phyloP scores from a whole-genome alignment of 1,140 invertebrate genomes.

The Colletes gigas region DNA sequence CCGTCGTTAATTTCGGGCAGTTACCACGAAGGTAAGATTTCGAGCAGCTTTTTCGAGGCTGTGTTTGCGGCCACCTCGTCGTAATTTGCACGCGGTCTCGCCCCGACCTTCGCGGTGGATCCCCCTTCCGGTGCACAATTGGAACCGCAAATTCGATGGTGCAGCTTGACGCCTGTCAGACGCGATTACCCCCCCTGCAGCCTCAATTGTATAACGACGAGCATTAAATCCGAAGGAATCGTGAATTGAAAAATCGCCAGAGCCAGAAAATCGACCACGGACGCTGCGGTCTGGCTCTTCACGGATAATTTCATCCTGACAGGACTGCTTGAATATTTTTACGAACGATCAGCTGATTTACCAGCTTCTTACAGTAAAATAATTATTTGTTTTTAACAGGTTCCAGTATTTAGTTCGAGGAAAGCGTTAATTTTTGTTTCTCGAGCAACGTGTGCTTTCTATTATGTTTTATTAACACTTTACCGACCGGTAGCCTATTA shows the following conservation, averaged over 20 bases:
- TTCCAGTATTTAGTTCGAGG: no score
- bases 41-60: not conserved
- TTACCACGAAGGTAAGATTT: slow-evolving; percentile 14
- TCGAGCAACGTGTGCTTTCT: no score
- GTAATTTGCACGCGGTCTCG: slow-evolving; percentile 27
- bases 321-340: not conserved
- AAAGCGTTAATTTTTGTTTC: no score
- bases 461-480: no score
- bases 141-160: slow-evolving; percentile 10
- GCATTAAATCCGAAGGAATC: not conserved
- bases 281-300: not conserved
- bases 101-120: not conserved
- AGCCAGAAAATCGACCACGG: not conserved
- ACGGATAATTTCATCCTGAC: not conserved
- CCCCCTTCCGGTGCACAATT: slow-evolving; percentile 2
- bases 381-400: no score
- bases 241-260: not conserved
- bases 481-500: no score
- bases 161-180: slow-evolving; percentile 8
- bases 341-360: no score
- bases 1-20: slow-evolving; percentile 10
- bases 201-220: not conserved
- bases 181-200: not conserved
- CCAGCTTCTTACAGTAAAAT: no score
- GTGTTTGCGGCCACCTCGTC: not conserved